Percentiles rank a stretch among this genome's conserved stretches.
Conservation (phyloP, 2,888 invertebrate species). For the Himalopsyche tibetana region DNA sequence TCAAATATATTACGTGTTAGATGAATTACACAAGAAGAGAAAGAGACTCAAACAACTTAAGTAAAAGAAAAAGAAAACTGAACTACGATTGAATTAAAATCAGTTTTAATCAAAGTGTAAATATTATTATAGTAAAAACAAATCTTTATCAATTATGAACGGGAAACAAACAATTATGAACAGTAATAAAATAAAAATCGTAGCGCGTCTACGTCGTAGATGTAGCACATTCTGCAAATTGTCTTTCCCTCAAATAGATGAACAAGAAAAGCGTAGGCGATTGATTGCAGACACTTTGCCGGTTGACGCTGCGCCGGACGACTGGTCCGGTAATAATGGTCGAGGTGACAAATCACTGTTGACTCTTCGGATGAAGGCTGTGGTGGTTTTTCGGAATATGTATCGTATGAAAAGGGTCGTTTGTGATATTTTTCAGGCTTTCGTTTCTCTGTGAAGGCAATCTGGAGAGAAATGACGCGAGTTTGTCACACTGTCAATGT, state of each 20-base stretch:
- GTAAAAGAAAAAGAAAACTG: no score
- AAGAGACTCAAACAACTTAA: no score
- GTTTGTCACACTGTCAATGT: constrained; percentile 8
- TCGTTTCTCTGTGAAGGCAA: constrained; percentile 1
- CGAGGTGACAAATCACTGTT: constrained; percentile 29
- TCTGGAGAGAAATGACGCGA: background rate
- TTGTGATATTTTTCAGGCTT: constrained; percentile 25
- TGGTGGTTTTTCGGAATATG: constrained; percentile 1
- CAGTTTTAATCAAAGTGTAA: no score
- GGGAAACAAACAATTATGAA: no score
- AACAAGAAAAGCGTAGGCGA: constrained; percentile 30
- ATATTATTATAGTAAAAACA: no score
- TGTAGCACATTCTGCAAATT: background rate
- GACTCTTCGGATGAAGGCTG: constrained; percentile 6
- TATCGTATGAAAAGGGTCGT: constrained; percentile 6
- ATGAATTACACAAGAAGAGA: no score
- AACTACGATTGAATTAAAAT: no score
- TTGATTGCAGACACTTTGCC: background rate
- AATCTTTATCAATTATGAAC: no score
- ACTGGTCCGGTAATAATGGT: constrained; percentile 14
- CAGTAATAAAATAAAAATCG: no score
- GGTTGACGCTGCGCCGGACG: constrained; percentile 2
- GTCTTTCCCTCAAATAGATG: background rate
- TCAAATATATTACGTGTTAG: no score
- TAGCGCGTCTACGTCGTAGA: background rate